Percentiles rank a stretch among this genome's conserved stretches.
phyloP scores from a whole-genome alignment of 2,797 vertebrate species.

The Anabas testudineus region DNA sequence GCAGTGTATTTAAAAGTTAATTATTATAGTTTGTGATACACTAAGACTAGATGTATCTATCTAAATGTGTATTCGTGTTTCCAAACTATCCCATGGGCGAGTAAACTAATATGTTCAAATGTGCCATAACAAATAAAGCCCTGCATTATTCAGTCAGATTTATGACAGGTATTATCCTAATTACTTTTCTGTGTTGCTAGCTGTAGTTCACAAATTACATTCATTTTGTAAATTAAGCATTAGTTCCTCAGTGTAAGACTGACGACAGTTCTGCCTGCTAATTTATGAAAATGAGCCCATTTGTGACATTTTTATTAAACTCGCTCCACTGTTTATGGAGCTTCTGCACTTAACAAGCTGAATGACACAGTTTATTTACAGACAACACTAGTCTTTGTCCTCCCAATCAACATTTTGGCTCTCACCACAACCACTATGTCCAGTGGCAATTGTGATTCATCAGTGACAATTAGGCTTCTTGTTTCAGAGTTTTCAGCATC shows the following conservation, averaged over 20 bases:
- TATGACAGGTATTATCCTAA: conserved; percentile 36
- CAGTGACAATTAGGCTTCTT: conserved; percentile 41
- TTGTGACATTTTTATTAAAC: conserved; percentile 55
- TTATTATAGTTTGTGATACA: conserved; percentile 6
- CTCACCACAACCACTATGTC: conserved; percentile 18
- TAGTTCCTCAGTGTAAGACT: conserved; percentile 28
- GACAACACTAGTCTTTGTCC: conserved; percentile 56
- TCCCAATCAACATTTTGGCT: conserved; percentile 36
- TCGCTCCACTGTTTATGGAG: conserved; percentile 42
- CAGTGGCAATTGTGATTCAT: conserved; percentile 32
- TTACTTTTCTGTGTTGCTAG: conserved; percentile 34
- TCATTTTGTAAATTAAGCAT: conserved; percentile 48
- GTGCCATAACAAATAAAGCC: conserved; percentile 57
- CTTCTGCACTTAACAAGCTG: conserved; percentile 45
- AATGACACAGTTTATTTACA: conserved; percentile 59
- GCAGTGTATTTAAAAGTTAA: too few relatives aligned
- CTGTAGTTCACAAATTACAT: conserved; percentile 57
- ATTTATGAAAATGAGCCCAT: conserved; percentile 68
- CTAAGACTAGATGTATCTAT: neutral
- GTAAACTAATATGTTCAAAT: conserved; percentile 44
- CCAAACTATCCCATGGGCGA: conserved; percentile 18
- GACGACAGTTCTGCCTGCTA: conserved; percentile 52
- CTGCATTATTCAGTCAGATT: conserved; percentile 47
- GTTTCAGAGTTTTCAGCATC: conserved; percentile 35
- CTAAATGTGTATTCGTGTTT: conserved; percentile 27